phyloP scores from a whole-genome alignment of 2,888 invertebrate species.

The Sinotaia quadrata region DNA sequence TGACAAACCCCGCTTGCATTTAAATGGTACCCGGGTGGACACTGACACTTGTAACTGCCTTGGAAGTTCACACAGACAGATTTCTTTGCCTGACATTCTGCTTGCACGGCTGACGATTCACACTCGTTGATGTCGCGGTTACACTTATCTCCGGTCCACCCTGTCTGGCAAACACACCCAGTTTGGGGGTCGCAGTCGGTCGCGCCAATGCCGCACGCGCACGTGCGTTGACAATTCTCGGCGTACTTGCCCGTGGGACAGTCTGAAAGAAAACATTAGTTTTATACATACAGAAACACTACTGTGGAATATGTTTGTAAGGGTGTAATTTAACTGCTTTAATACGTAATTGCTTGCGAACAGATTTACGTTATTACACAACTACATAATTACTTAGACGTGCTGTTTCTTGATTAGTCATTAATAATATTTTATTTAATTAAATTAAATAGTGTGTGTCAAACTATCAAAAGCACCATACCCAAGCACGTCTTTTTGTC shows the following conservation, averaged over 20 bases:
- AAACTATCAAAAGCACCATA: no score
- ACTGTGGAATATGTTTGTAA: no score
- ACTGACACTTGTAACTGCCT: constrained; percentile 7
- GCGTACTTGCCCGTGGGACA: constrained; percentile 28
- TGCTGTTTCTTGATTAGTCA: no score
- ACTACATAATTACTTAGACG: no score
- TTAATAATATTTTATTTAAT: no score
- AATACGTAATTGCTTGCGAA: no score
- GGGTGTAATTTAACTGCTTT: no score
- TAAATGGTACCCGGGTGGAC: background rate
- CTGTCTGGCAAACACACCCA: constrained; percentile 53
- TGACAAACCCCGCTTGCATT: background rate
- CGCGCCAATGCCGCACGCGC: constrained; percentile 28
- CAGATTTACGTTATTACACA: no score
- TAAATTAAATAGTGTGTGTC: no score
- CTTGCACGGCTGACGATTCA: background rate
- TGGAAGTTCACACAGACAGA: background rate
- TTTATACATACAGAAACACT: no score
- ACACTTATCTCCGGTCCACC: constrained; percentile 11
- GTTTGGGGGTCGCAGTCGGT: constrained; percentile 30
- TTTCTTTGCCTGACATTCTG: background rate
- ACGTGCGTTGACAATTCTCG: constrained; percentile 26
- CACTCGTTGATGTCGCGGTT: constrained; percentile 5
- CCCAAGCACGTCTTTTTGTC: no score
- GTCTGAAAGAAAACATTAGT: no score